Evolutionary conservation across 2,797 vertebrate species (phyloP).

Genomic region (Malacoctenus gilli): DNA sequence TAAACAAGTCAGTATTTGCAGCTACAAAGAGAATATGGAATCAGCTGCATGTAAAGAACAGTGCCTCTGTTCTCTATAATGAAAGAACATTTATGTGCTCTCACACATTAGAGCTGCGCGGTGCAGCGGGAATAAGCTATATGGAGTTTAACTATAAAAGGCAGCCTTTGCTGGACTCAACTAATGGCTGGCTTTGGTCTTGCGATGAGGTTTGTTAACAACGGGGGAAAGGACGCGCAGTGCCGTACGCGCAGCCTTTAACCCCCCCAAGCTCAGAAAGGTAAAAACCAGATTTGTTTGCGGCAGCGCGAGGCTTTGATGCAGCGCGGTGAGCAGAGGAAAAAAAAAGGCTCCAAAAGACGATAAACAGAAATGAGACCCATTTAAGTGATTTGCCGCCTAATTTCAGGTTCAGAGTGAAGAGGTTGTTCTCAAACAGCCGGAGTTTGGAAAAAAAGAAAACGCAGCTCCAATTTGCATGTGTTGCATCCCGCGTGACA

Average conservation of each 20-base stretch:
- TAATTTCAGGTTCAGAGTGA: slow-evolving; percentile 24
- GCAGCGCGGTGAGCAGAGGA: neutral
- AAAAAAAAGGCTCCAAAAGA: too few relatives aligned
- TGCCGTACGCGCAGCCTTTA: neutral
- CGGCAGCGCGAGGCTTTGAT: slow-evolving; percentile 2
- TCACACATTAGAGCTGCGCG: too few relatives aligned
- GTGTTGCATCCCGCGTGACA: slow-evolving; percentile 8
- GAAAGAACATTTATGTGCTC: too few relatives aligned
- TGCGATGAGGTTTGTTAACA: neutral
- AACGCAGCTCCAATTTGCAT: slow-evolving; percentile 27
- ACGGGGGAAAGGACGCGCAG: neutral
- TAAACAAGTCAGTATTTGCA: neutral
- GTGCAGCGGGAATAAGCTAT: neutral
- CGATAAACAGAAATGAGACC: slow-evolving; percentile 1
- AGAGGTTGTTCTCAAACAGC: neutral
- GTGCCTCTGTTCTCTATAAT: too few relatives aligned
- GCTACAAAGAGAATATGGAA: neutral
- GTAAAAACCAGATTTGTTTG: neutral
- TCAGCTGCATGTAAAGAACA: neutral
- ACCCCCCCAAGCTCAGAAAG: slow-evolving; percentile 5
- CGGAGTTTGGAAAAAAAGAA: too few relatives aligned
- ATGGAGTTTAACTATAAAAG: neutral
- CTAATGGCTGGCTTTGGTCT: neutral
- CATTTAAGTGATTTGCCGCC: neutral
- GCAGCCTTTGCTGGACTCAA: neutral